A percentile compares a stretch with the other conserved stretches of the same genome.
Conservation (phyloP, 2,888 invertebrate species). For the Achlya flavicornis region DNA sequence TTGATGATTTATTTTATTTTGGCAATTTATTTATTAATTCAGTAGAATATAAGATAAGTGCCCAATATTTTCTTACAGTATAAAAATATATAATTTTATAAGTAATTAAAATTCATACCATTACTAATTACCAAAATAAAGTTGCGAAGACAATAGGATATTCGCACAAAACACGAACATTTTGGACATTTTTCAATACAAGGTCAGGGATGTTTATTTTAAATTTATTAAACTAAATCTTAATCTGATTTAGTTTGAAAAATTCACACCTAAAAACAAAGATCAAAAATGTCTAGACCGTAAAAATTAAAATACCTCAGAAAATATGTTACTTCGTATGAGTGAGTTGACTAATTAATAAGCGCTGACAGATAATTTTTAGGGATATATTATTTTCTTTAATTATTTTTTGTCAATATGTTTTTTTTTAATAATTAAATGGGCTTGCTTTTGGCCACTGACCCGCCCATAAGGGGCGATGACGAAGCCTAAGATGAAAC, state of each 20-base stretch:
- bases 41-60: too few species aligned
- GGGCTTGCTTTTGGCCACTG: too few species aligned
- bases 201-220: background rate
- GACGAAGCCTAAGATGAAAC: too few species aligned
- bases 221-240: background rate
- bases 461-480: too few species aligned
- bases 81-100: background rate
- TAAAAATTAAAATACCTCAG: background rate
- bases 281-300: background rate
- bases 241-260: background rate
- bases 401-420: background rate
- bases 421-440: too few species aligned
- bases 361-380: background rate
- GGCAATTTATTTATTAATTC: too few species aligned
- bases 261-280: background rate
- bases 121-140: conserved; percentile 3
- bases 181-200: conserved; percentile 5
- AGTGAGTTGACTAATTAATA: conserved; percentile 2
- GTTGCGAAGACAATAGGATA: background rate
- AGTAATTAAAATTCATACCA: background rate
- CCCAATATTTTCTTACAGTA: background rate
- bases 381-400: background rate
- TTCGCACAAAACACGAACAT: background rate
- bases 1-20: too few species aligned
- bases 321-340: background rate